Evolutionary conservation across 2,113 vertebrate genomes (phyloP).

Genomic region (Leucosticte australis): DNA sequence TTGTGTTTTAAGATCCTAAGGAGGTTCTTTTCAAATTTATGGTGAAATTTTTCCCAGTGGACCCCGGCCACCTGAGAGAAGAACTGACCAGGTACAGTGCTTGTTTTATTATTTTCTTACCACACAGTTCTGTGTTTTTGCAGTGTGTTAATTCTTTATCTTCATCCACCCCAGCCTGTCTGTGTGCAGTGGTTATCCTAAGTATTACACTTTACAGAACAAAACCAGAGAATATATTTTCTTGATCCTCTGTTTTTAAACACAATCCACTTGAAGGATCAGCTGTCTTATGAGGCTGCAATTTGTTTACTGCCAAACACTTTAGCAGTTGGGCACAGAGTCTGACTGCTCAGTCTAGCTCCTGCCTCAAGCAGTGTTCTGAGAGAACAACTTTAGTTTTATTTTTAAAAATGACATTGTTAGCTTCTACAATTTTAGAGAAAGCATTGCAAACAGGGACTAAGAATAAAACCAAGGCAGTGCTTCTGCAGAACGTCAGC

Average conservation of each 20-base stretch:
- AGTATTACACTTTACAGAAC: neutral
- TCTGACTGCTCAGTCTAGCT: neutral
- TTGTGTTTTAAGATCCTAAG: conserved; percentile 86
- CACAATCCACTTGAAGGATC: neutral
- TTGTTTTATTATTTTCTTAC: neutral
- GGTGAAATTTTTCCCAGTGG: conserved; percentile 98
- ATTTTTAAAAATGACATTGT: neutral
- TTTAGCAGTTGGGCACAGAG: neutral
- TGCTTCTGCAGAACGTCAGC: neutral
- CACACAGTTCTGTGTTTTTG: neutral
- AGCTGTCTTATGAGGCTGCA: neutral
- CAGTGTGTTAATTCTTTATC: neutral
- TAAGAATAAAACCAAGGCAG: neutral
- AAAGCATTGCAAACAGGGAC: neutral
- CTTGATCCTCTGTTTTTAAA: neutral
- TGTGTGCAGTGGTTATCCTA: neutral
- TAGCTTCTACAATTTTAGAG: neutral
- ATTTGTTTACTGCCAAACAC: neutral
- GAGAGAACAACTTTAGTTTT: neutral
- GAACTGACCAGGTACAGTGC: conserved; percentile 89
- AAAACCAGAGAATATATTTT: neutral
- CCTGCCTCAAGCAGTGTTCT: neutral
- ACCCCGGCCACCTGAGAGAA: conserved; percentile 91
- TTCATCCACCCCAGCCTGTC: neutral
- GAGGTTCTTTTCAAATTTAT: conserved; percentile 95